Evolutionary conservation across 2,113 vertebrate genomes (phyloP), one percentile per base, ranked within the genome.

Genomic region (Phyllostomus hastatus): DNA sequence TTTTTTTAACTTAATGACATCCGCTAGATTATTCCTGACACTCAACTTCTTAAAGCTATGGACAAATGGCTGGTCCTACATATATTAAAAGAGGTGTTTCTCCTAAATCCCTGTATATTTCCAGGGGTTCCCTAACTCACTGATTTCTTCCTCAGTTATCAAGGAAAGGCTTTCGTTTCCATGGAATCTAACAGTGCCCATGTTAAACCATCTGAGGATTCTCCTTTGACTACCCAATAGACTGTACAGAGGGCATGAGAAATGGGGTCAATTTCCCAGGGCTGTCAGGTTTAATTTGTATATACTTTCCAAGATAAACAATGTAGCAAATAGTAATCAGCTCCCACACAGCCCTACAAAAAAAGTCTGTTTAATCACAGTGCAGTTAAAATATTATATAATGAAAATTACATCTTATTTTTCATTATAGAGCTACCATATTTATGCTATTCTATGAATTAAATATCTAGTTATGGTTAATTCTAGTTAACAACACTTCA

Each of bases 241-340:
- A 28, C 28, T 84, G 11, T n/a, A 64, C 43, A 73, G 69, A 87
- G 24, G n/a, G 54, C 33, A 4, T 91, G 46, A 84, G 41, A 88
- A n/a, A 88, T 26, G 33, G 35, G 17, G 48, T 70, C 22, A 97
- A 73, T 28, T n/a, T 82, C 50, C 59, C 82, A 95, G 38, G 12
- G 54, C 15, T 48, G 76, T 88, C n/a, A 8, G 46, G 46, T 91
- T 88, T 50, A 54, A 88, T 90, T 87, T 70, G 48, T 24, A 81
- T 95, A 54, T 90, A 70, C 43, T 94, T 94, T 84, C 46, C 79
- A 84, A 84, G 38, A 92, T 11, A 89, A 94, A 84, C 31, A 88
- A 76, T 41, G 1, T 46, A 81, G 73, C 81, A 89, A 67, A 69
- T 17, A 80, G 20, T 81, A 92, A 50, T 86, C 61, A 80, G 67